These are phyloP conservation scores for Ondatra zibethicus DNA, from an alignment of 2,113 vertebrate genomes.

Conservation along the genomic window DNA sequence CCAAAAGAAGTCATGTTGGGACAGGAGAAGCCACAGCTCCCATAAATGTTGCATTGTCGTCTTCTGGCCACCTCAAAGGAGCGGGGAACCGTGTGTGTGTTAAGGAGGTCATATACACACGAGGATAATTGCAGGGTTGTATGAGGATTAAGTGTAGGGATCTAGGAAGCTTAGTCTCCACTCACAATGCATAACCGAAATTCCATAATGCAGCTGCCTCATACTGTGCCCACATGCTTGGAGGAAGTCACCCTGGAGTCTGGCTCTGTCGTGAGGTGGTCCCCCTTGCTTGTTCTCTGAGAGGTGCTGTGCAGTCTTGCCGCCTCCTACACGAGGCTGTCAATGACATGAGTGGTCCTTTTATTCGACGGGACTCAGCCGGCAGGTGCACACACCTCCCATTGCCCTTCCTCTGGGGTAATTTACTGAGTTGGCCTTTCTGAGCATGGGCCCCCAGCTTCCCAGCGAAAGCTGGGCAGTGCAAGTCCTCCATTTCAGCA, in stretches of 20 bases:
- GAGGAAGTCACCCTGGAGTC: neutral
- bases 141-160: neutral
- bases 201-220: neutral
- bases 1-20: slow-evolving; percentile 4
- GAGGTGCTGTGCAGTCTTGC: neutral
- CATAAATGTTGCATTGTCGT: neutral
- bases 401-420: neutral
- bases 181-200: neutral
- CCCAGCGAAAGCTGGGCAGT: neutral
- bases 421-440: neutral
- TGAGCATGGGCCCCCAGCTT: neutral
- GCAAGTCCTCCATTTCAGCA: neutral
- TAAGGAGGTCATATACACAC: neutral
- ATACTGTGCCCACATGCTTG: fast-evolving
- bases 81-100: neutral
- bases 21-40: neutral
- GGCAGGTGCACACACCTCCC: neutral
- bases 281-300: neutral
- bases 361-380: neutral
- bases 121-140: neutral
- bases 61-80: neutral
- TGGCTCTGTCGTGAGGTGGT: neutral
- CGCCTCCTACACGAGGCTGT: neutral
- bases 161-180: neutral
- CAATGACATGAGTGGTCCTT: neutral